These are phyloP conservation scores for Acanthosepion esculentum DNA, from an alignment of 2,888 invertebrate species.

Conservation along the genomic window DNA sequence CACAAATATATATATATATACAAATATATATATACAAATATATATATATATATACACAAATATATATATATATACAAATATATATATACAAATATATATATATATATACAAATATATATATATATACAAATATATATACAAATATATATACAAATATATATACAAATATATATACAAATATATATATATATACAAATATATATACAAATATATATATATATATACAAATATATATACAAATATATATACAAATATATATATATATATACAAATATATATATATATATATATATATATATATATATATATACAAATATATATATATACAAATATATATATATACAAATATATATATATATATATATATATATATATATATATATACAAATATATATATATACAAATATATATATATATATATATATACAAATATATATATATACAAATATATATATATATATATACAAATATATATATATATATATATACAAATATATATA, in stretches of 20 bases:
- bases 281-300: not conserved
- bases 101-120: too few relatives aligned
- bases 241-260: not conserved
- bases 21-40: too few relatives aligned
- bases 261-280: not conserved
- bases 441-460: not conserved
- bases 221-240: not conserved
- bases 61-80: too few relatives aligned
- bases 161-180: not conserved
- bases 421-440: not conserved
- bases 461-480: not conserved
- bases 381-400: not conserved
- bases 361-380: not conserved
- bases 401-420: not conserved
- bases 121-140: too few relatives aligned
- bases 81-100: too few relatives aligned
- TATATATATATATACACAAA: too few relatives aligned
- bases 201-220: constrained; percentile 37
- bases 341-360: not conserved
- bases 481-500: constrained; percentile 39
- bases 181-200: not conserved
- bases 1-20: too few relatives aligned
- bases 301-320: not conserved
- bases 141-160: too few relatives aligned
- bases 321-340: not conserved